These are phyloP conservation scores for Stictocephala bisonia DNA, from an alignment of 2,888 invertebrate species.

Conservation along the genomic window DNA sequence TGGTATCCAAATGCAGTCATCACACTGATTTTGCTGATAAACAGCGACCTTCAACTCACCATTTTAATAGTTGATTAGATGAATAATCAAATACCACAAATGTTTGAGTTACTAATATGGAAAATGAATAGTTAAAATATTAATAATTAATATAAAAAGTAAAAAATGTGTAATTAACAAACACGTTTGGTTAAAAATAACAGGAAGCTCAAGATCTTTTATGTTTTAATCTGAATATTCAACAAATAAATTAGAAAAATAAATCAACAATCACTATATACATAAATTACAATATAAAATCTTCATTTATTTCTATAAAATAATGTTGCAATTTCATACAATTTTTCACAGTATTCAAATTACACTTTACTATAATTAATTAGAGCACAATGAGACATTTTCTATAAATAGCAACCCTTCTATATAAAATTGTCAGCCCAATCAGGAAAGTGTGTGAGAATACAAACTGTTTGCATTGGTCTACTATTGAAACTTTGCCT, in stretches of 20 bases:
- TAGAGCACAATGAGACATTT: too few relatives aligned
- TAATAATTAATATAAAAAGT: not conserved
- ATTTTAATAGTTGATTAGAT: not conserved
- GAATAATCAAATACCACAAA: not conserved
- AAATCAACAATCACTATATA: not conserved
- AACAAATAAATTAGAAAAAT: not conserved
- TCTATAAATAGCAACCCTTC: too few relatives aligned
- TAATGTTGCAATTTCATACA: too few relatives aligned
- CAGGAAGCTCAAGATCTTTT: too few relatives aligned
- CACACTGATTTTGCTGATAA: not conserved
- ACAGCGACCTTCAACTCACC: slow-evolving; percentile 10
- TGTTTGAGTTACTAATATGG: not conserved
- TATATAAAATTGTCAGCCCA: too few relatives aligned
- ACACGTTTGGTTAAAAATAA: too few relatives aligned
- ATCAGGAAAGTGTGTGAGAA: slow-evolving; percentile 23
- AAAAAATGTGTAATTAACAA: too few relatives aligned
- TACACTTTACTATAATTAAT: too few relatives aligned
- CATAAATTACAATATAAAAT: too few relatives aligned
- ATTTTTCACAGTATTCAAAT: too few relatives aligned
- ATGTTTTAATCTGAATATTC: not conserved
- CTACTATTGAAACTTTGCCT: not conserved
- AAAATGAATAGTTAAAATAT: not conserved
- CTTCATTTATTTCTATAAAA: too few relatives aligned
- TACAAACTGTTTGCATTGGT: slow-evolving; percentile 12
- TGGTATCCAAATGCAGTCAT: not conserved